Evolutionary conservation across 2,113 vertebrate species (phyloP).

Genomic region (Halcyon malimbica): DNA sequence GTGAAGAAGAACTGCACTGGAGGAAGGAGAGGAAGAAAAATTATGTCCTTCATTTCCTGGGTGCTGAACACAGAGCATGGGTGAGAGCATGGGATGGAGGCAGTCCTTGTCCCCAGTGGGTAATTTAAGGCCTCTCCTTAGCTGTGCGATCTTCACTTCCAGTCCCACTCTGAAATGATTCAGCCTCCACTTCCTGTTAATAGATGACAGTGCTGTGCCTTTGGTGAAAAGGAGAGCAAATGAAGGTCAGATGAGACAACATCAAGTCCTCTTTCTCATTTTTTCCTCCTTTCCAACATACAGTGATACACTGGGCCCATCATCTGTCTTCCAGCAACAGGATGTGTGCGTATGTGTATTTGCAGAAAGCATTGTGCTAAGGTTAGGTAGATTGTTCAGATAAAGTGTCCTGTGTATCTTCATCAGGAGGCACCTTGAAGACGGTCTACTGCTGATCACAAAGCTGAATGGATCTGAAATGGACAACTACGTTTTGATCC

Average conservation of each 20-base stretch:
- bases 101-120: fast-evolving
- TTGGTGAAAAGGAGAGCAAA: background rate
- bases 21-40: background rate
- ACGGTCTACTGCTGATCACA: background rate
- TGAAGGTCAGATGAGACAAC: background rate
- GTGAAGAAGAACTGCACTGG: background rate
- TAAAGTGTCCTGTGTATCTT: background rate
- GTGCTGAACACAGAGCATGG: background rate
- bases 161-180: background rate
- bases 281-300: background rate
- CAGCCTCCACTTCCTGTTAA: background rate
- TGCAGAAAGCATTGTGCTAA: background rate
- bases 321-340: background rate
- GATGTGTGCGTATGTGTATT: background rate
- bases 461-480: background rate
- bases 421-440: background rate
- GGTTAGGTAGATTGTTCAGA: background rate
- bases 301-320: background rate
- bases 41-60: background rate
- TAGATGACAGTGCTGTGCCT: background rate
- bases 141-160: background rate
- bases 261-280: background rate
- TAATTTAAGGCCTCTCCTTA: background rate
- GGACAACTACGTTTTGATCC: background rate
- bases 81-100: background rate